phyloP scores from a whole-genome alignment of 2,797 vertebrate genomes.

The Girardinus metallicus region DNA sequence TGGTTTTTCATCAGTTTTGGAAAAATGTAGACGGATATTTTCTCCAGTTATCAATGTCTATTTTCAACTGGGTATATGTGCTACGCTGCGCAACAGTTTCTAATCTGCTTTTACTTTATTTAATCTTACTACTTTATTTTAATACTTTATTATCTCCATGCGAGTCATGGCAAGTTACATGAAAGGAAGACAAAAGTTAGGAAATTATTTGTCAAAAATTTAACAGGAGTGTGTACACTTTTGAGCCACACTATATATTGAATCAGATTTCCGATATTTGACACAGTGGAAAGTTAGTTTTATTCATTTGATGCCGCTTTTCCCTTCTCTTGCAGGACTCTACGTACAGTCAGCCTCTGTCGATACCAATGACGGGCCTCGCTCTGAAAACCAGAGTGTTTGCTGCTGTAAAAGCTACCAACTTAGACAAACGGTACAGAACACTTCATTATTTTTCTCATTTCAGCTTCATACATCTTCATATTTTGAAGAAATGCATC shows the following conservation, averaged over 20 bases:
- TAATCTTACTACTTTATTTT: neutral
- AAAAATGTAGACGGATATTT: neutral
- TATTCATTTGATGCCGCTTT: neutral
- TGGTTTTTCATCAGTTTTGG: neutral
- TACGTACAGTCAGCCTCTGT: slow-evolving; percentile 89
- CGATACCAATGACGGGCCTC: slow-evolving; percentile 90
- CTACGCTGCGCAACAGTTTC: neutral
- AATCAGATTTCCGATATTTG: neutral
- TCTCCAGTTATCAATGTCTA: neutral
- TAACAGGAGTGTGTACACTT: neutral
- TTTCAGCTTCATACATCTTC: neutral
- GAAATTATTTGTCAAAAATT: neutral
- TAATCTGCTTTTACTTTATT: too few species aligned
- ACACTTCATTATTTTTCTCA: neutral
- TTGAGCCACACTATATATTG: neutral
- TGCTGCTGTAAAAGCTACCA: slow-evolving; percentile 95
- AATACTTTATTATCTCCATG: neutral
- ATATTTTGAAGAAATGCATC: neutral
- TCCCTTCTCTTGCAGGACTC: slow-evolving; percentile 85
- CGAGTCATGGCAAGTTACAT: neutral
- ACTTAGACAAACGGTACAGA: slow-evolving; percentile 93
- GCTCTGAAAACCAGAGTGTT: slow-evolving; percentile 97
- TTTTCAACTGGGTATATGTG: neutral
- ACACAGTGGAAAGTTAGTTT: neutral
- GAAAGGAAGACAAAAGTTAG: neutral